Base-by-base conservation (phyloP, 2,888 invertebrate genomes). In the Micoletzkya japonica region DNA sequence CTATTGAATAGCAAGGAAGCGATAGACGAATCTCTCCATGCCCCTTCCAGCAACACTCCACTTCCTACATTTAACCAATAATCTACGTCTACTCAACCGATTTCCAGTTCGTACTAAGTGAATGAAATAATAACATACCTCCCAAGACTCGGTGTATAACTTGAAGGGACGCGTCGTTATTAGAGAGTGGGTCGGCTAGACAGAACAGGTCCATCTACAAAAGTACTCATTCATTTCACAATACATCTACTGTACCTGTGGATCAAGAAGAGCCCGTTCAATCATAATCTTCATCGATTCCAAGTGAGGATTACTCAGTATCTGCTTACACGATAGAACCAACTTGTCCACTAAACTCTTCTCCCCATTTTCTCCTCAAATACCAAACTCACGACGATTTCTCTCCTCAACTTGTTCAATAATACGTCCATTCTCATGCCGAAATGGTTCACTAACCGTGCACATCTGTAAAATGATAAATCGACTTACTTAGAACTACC, bases 151-250 rank as follows among this genome's bases (percentile, higher is more conserved):
- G 49, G 34, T 63, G n/a, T 17, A 63, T 50, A n/a, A 49, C 24
- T 36, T 54, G 54, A 32, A 32, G 52, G 26, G 28, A 26, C 14
- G 54, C 36, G 32, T 44, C 64, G 24, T 54, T 52, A 2, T 24
- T 32, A 4, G 54, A 37, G 10, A 37, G 7, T 20, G 32, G 1
- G 37, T 66, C 64, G 17, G 64, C 54, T 1, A 66, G 2, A 28
- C 4, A 36, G 54, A 66, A 66, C 2, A 66, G 64, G 54, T 66
- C 64, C 3, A 66, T 52, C 64, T 66, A 28, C 0, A 66, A 66
- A 0, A 2, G 44, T 26, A 60, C 26, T 58, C 6, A 26, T 26
- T 20, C 1, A n/a, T n/a, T n/a, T 58, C 32, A 6, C 10, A 32
- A 57, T n/a, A 28, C 17, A 57, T 32, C 14, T 34, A 50, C 14